Base-by-base conservation (phyloP, 2,888 invertebrate species). In the Digitonthophagus gazella region DNA sequence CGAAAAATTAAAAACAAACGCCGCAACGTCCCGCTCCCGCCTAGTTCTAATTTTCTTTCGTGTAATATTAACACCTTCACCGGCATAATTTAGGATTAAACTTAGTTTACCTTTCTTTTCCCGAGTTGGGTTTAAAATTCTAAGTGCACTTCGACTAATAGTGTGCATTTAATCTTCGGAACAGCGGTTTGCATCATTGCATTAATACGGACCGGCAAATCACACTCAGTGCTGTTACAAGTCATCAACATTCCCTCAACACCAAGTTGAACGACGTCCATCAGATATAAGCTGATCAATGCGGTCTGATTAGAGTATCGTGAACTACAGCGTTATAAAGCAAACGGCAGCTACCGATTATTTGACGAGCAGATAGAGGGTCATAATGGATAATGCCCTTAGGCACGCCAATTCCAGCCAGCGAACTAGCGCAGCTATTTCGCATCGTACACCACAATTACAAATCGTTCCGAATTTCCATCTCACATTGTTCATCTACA, bases 1-100 rank as follows among this genome's bases (percentile, higher is more conserved):
- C n/a, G 19, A 18, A 20, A 61, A 61, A 61, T 61, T 61, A 61
- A 61, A 61, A 61, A 61, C 61, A 61, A 61, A 61, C 61, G 18
- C 19, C 61, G 18, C 20, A 19, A n/a, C 18, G 19, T 61, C 57
- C 57, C 57, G 57, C 57, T 14, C 15, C 8, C 57, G 57, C 57
- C 16, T 14, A 14, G 16, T 16, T 57, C 57, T 14, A 61, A 61
- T 19, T 61, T 18, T 44, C 28, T 44, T 22, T 44, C 19, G 4
- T 20, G 61, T 20, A 19, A 61, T 61, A 61, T 61, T 61, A 61
- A 61, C 61, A 61, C 61, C 61, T 61, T 16, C 61, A 18, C 57
- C n/a, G 16, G 15, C 61, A 19, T 61, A 19, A 18, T 14, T 61
- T n/a, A 44, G 28, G 28, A 44, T 44, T 44, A 44, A 44, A 44